Evolutionary conservation across 2,888 invertebrate genomes (phyloP), one percentile per base, ranked within the genome.

Genomic region (Mythimna ferrago): DNA sequence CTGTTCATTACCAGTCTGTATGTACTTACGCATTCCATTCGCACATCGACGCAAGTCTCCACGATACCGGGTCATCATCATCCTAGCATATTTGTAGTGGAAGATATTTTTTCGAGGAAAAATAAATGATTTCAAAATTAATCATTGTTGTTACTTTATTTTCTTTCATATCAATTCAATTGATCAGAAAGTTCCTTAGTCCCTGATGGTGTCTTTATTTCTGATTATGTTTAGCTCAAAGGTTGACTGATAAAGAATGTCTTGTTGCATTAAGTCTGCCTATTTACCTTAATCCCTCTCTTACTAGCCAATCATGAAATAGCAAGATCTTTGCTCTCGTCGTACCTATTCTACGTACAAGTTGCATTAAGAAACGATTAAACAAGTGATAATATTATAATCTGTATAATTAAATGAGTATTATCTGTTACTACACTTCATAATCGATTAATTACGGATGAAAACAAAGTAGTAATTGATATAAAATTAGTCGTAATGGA

Each of bases 1-100:
- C 32, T 48, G 32, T 56, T 57, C 70, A 65, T 57, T 32, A 72
- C 51, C 67, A 64, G 58, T 76, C 35, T 62, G 60, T 71, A 58
- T 72, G 86, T 87, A 86, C 86, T 87, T 85, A 86, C 73, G 87
- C 83, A 86, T 86, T 87, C 86, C 87, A 87, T 68, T 70, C 32
- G 71, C 82, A 86, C 76, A 48, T 3, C 19, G 51, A 53, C 51
- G 51, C 19, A 53, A 60, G 62, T 67, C 69, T 62, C 68, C 84
- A 62, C 71, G 60, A 73, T 60, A 67, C 66, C 66, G 66, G 80
- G 57, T 78, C 75, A 77, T 76, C 74, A 48, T 76, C 78, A 85
- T 76, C 81, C 69, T 78, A 79, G 81, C 48, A 69, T 81, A 81
- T 73, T 81, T 86, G 86, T 86, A 86, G 86, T 61, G 78, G 65